Conservation (phyloP, 2,113 vertebrate genomes). For the Okapia johnstoni region DNA sequence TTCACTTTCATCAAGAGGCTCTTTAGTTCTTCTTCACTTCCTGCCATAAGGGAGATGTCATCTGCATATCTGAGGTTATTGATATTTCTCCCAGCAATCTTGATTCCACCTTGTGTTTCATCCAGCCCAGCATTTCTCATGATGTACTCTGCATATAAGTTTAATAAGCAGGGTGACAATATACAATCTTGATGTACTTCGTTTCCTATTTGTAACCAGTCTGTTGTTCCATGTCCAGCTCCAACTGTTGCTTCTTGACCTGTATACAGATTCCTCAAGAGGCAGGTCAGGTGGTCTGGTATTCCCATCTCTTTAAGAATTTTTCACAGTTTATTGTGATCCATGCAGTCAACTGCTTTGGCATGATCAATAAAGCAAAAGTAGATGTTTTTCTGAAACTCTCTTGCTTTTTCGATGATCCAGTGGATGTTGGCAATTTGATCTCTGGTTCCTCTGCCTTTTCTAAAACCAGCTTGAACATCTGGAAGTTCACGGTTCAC, state of each 20-base stretch:
- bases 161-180: neutral
- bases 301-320: neutral
- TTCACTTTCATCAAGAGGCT: too few species aligned
- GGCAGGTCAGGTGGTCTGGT: neutral
- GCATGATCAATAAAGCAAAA: neutral
- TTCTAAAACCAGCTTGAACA: neutral
- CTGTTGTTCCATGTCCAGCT: neutral
- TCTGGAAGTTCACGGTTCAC: neutral
- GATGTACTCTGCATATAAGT: neutral
- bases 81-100: neutral
- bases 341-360: neutral
- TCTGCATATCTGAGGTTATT: neutral
- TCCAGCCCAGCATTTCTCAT: neutral
- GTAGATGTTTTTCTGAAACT: neutral
- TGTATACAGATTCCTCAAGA: neutral
- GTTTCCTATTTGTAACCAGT: neutral
- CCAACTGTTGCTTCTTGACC: neutral
- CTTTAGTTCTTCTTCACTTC: neutral
- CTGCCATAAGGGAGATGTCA: neutral
- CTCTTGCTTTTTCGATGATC: neutral
- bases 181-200: rapidly evolving
- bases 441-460: neutral
- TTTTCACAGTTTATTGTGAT: neutral
- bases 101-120: neutral
- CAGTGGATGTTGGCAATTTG: rapidly evolving